phyloP scores from a whole-genome alignment of 2,113 vertebrate species.

The Ranitomeya imitator region DNA sequence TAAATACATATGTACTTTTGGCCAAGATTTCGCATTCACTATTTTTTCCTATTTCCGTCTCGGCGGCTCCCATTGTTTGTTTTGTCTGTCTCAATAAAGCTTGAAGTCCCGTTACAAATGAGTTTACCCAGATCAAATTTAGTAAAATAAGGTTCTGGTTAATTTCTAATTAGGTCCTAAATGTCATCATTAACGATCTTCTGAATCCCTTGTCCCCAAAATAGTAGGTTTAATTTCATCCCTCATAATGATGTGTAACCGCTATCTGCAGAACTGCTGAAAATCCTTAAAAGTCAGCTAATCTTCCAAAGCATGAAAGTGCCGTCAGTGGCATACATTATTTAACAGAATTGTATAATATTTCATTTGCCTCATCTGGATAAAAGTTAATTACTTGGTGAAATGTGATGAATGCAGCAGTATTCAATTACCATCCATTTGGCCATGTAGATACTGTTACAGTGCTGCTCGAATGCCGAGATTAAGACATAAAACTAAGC shows the following conservation, averaged over 20 bases:
- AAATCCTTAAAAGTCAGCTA: slow-evolving; percentile 55
- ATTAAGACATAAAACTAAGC: slow-evolving; percentile 49
- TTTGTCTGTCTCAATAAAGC: slow-evolving; percentile 27
- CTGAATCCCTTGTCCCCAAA: slow-evolving; percentile 52
- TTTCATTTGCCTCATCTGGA: slow-evolving; percentile 57
- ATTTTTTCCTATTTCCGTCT: neutral
- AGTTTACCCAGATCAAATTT: slow-evolving; percentile 37
- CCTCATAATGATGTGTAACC: slow-evolving; percentile 55
- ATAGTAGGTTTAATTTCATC: slow-evolving; percentile 52
- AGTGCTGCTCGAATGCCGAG: slow-evolving; percentile 26
- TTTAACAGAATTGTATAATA: slow-evolving; percentile 58
- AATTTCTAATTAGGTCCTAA: slow-evolving; percentile 54
- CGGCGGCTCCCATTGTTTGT: slow-evolving; percentile 1
- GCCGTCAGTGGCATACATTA: slow-evolving; percentile 56
- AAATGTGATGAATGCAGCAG: slow-evolving; percentile 54
- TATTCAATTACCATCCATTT: slow-evolving; percentile 57
- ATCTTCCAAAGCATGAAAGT: slow-evolving; percentile 51
- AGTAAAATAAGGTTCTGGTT: slow-evolving; percentile 34
- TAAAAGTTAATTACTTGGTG: slow-evolving; percentile 59
- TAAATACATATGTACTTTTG: neutral
- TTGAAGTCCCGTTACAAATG: slow-evolving; percentile 29
- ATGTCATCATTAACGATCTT: slow-evolving; percentile 53
- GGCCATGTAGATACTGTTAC: slow-evolving; percentile 55
- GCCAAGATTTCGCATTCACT: neutral
- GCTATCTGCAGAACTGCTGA: slow-evolving; percentile 49